Conservation (phyloP, 2,113 vertebrate genomes). For the Climacteris rufus region DNA sequence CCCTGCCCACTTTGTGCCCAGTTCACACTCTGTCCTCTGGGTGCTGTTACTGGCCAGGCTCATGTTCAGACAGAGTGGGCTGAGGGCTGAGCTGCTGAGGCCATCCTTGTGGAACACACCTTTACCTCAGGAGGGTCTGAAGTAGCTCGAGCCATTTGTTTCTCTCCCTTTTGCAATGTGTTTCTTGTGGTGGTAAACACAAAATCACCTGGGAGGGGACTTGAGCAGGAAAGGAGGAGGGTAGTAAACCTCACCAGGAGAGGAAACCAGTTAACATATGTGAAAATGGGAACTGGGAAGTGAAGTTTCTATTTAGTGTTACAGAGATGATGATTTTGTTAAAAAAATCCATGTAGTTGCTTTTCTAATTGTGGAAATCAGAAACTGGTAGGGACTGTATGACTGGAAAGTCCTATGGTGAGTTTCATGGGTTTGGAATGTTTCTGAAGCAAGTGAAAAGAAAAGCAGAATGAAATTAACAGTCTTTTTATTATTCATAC, state of each 20-base stretch:
- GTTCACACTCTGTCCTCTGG: neutral
- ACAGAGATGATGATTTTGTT: neutral
- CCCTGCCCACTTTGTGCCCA: neutral
- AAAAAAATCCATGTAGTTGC: neutral
- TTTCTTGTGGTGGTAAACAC: neutral
- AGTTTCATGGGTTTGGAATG: neutral
- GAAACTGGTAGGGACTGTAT: neutral
- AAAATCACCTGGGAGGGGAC: neutral
- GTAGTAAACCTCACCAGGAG: neutral
- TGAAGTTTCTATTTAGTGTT: neutral
- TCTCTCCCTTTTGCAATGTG: neutral
- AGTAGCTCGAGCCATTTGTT: neutral
- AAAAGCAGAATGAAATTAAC: neutral
- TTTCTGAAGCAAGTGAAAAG: neutral
- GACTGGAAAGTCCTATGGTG: neutral
- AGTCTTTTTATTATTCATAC: neutral
- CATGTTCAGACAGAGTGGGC: neutral
- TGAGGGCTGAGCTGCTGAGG: neutral
- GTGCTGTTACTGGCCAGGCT: neutral
- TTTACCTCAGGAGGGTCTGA: neutral
- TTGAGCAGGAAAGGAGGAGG: neutral
- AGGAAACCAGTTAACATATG: neutral
- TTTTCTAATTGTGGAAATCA: neutral
- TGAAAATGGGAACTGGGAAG: neutral
- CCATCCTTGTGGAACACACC: neutral